A percentile compares a stretch with the other conserved stretches of the same genome.
Conservation (phyloP, 2,797 vertebrate species). For the Danio jaintianensis region DNA sequence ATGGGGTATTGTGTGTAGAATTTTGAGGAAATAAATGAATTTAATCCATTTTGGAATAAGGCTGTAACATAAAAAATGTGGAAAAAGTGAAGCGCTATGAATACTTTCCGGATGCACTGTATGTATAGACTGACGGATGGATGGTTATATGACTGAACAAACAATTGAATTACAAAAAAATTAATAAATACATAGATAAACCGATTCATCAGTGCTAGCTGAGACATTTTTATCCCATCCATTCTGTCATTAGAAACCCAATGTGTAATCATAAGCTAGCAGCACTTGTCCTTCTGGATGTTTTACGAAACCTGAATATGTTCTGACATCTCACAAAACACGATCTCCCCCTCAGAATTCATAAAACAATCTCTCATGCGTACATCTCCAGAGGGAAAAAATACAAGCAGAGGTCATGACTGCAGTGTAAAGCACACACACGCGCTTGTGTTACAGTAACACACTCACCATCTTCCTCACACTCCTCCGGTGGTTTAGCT, state of each 20-base stretch:
- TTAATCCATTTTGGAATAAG: too few relatives aligned
- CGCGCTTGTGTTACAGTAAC: slow-evolving; percentile 14
- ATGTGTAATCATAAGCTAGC: neutral
- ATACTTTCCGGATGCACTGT: too few relatives aligned
- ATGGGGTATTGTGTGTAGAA: too few relatives aligned
- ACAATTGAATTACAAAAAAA: neutral
- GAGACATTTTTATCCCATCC: neutral
- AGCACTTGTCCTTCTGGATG: neutral
- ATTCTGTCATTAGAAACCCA: slow-evolving; percentile 5
- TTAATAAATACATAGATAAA: neutral
- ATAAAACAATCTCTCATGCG: neutral
- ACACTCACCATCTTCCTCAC: slow-evolving; percentile 97
- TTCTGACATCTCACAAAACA: slow-evolving; percentile 28
- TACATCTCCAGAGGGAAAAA: slow-evolving; percentile 1
- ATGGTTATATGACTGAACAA: neutral
- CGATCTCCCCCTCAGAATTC: neutral
- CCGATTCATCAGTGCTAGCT: neutral
- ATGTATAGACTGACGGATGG: neutral
- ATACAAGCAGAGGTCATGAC: slow-evolving; percentile 42
- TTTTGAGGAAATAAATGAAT: too few relatives aligned
- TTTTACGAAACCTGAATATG: slow-evolving; percentile 10
- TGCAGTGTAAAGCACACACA: slow-evolving; percentile 55
- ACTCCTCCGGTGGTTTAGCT: slow-evolving; percentile 98
- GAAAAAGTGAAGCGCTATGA: too few relatives aligned
- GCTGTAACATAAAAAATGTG: too few relatives aligned